Evolutionary conservation across 23 tunicate genomes (phyloP), one percentile per base, ranked within the genome.

Genomic region (Aplidium turbinatum): DNA sequence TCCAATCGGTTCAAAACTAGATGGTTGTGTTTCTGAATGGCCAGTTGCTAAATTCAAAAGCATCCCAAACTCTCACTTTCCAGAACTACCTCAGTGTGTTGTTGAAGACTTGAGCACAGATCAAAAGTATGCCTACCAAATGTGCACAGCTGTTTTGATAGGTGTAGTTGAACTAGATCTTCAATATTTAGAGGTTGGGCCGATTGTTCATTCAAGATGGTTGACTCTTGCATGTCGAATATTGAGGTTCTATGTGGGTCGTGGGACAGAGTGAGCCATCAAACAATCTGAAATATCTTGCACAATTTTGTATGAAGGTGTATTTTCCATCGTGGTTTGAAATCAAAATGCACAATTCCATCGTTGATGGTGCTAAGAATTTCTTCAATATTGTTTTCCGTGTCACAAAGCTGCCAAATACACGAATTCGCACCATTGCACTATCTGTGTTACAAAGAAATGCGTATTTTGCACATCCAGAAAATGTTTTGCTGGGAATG

Each of bases 401-500:
- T 21, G 20, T 55, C 25, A 24, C n/a, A 3, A 33, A 56, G 70
- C 21, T 68, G 18, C 35, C 77, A 45, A 26, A 72, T n/a, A 72
- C 6, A 13, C 9, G 29, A 47, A 72, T 20, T 72, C 35, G 42
- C 7, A 4, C 40, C 5, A 27, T 30, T 20, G 77, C 77, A 3
- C 22, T 72, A 53, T 3, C 25, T 4, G 63, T 42, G 25, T 11
- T 20, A 26, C 62, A 72, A 47, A 72, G 33, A 72, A 56, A 72
- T 36, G 13, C 77, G 54, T 72, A 29, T 72, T 72, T 72, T 72
- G 77, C 77, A 72, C 77, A 56, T 53, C 70, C 77, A 26, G 77
- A 72, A n/a, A 72, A 72, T 72, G 77, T 55, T 23, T 21, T 72
- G 4, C 38, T 72, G 77, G 31, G 33, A 7, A 29, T 72, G 77